Base-by-base conservation (phyloP, 2,888 invertebrate species). In the Nomada flava region DNA sequence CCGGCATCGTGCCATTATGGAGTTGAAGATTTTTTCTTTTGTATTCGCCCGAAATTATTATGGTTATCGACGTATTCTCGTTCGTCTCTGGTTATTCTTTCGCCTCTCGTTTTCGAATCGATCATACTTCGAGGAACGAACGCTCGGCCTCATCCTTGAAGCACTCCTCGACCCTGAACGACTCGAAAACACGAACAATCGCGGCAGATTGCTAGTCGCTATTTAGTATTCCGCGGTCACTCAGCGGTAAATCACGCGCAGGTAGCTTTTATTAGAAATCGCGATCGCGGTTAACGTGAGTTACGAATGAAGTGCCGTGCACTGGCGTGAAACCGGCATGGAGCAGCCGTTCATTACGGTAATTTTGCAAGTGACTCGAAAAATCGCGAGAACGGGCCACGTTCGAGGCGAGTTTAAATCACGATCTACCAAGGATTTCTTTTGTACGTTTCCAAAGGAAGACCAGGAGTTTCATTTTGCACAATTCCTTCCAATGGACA, bases 341-440 rank as follows among this genome's bases (percentile, higher is more conserved):
- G 52, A 50, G 18, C 59, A 36, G 23, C 50, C 67, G 59, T 62
- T 53, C 69, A 62, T 69, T 63, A 63, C 62, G 69, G 44, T 50
- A 62, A 75, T 75, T 69, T 53, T 62, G 29, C 60, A 23, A 57
- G 60, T 53, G 65, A 59, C 36, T 57, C 36, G 36, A 67, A 74
- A 74, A 67, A 67, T 67, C 67, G 65, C 20, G n/a, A 13, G 50
- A 59, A 26, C 72, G 7, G 59, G 7, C 60, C n/a, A 26, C 29
- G 76, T 67, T 36, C 44, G 23, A 50, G 47, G 76, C 13, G 50
- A 23, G 55, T n/a, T 70, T 71, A 65, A 75, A 29, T 71, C 50
- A 47, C 76, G 71, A 71, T 76, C 59, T 59, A 26, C 64, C 26
- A 10, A 29, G 64, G 64, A 59, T 52, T 71, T 76, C 76, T 20